These are phyloP conservation scores for Drosophila athabasca DNA, from an alignment of 1,140 invertebrate species.

Conservation along the genomic window DNA sequence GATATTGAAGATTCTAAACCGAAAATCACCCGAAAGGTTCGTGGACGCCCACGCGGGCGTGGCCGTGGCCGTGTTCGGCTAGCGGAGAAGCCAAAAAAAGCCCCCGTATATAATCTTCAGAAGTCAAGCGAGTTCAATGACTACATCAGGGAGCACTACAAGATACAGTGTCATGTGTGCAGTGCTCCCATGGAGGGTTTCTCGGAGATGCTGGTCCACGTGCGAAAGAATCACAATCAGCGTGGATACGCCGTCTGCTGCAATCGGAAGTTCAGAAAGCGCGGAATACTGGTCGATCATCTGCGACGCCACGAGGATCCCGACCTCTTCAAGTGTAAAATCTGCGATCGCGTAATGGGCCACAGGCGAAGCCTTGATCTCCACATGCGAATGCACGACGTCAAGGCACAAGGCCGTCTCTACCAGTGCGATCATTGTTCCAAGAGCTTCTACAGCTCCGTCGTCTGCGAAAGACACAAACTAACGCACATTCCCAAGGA, in stretches of 20 bases:
- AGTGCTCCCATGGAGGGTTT: slow-evolving; percentile 48
- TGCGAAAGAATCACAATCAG: slow-evolving; percentile 56
- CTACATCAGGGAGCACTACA: slow-evolving; percentile 59
- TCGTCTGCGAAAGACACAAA: slow-evolving; percentile 67
- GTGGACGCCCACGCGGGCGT: slow-evolving; percentile 3
- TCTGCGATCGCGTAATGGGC: slow-evolving; percentile 65
- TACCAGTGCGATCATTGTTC: slow-evolving; percentile 66
- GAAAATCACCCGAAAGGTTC: slow-evolving; percentile 23
- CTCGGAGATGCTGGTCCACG: slow-evolving; percentile 48
- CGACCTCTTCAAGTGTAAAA: slow-evolving; percentile 63
- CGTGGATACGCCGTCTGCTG: slow-evolving; percentile 66
- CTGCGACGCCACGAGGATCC: slow-evolving; percentile 64
- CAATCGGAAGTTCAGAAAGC: slow-evolving; percentile 60
- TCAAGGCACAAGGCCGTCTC: slow-evolving; percentile 53
- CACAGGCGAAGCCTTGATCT: slow-evolving; percentile 66
- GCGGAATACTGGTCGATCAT: slow-evolving; percentile 64
- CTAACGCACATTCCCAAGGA: slow-evolving; percentile 70
- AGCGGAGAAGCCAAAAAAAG: slow-evolving; percentile 5
- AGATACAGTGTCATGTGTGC: slow-evolving; percentile 59
- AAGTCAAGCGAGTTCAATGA: slow-evolving; percentile 68
- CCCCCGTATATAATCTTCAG: slow-evolving; percentile 27
- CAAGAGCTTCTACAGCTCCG: slow-evolving; percentile 63
- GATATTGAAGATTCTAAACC: not conserved
- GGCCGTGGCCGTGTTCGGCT: slow-evolving; percentile 3
- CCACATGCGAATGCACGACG: slow-evolving; percentile 73